These are phyloP conservation scores for Dermatemys mawii DNA, from an alignment of 2,113 vertebrate species.

Conservation along the genomic window DNA sequence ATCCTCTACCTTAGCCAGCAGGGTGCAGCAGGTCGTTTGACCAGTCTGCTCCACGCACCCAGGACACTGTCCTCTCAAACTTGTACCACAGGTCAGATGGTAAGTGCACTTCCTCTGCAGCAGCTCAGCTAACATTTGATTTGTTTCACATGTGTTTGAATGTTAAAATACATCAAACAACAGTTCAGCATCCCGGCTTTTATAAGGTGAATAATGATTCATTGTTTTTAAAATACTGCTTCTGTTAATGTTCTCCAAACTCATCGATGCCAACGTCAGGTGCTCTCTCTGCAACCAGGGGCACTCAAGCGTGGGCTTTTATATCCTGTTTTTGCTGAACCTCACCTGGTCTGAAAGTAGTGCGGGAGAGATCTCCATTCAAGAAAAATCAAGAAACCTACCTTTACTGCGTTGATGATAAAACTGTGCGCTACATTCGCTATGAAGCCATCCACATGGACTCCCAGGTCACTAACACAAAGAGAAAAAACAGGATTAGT, in stretches of 20 bases:
- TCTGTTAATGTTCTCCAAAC: fast-evolving
- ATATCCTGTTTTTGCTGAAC: background rate
- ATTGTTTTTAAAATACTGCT: fast-evolving
- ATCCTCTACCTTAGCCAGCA: background rate
- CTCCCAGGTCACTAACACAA: conserved; percentile 89
- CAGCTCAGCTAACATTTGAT: fast-evolving
- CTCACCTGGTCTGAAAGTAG: background rate
- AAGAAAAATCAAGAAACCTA: conserved; percentile 35
- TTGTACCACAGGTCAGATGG: background rate
- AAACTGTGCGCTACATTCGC: conserved; percentile 95
- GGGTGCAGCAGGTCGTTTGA: conserved; percentile 6
- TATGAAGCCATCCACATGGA: conserved; percentile 96
- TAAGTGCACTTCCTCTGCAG: fast-evolving
- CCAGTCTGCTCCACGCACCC: background rate
- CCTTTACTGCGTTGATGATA: conserved; percentile 89
- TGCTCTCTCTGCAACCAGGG: background rate
- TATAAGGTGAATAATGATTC: fast-evolving
- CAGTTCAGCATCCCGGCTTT: fast-evolving
- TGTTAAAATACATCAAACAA: no score
- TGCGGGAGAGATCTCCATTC: background rate
- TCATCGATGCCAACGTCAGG: background rate
- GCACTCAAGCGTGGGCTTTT: background rate
- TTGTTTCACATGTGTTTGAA: background rate
- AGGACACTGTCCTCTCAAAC: no score
- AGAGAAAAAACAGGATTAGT: background rate